Evolutionary conservation across 2,888 invertebrate species (phyloP), one percentile per base, ranked within the genome.

Genomic region (Hypercompe scribonia): DNA sequence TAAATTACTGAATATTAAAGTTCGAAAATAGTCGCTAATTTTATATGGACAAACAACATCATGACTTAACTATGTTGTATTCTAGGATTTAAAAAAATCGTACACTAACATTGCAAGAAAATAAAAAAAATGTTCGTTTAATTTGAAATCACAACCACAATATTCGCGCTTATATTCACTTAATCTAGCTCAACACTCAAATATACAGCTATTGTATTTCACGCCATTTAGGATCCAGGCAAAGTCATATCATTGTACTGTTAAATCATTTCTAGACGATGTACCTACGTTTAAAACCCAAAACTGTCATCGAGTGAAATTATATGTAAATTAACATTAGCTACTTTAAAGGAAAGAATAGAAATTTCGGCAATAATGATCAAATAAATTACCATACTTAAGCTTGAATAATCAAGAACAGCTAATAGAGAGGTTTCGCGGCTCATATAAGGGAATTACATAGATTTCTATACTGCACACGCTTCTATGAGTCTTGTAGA

Each of bases 131-230:
- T 50, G 5, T 24, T 80, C 75, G 58, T 76, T 79, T 71, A 73
- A 80, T 81, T 76, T 78, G n/a, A 80, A 76, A 79, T 81, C 75
- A 68, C 71, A 74, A 84, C 82, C 82, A 73, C 80, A 78, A 77
- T 73, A 50, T 80, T 42, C 21, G 18, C 18, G 5, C 50, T 54
- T 74, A 70, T 65, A 78, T 64, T 72, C 73, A 79, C 75, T 72
- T 78, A 81, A 81, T 74, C 70, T 69, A 68, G 71, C 63, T 33
- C 67, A 71, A 74, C 68, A 78, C 79, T 78, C 69, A 42, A 70
- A 73, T 67, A 61, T n/a, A n/a, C n/a, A n/a, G 71, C 73, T 67
- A 78, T 75, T 81, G 74, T 70, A 24, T 24, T 8, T 50, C 24
- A 21, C 8, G 50, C 8, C 24, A 50, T 50, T 21, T 15, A 50